Percentiles rank a stretch among this genome's conserved stretches.
These are phyloP conservation scores for Emydocephalus ijimae DNA, from an alignment of 2,113 vertebrate genomes.

Conservation along the genomic window DNA sequence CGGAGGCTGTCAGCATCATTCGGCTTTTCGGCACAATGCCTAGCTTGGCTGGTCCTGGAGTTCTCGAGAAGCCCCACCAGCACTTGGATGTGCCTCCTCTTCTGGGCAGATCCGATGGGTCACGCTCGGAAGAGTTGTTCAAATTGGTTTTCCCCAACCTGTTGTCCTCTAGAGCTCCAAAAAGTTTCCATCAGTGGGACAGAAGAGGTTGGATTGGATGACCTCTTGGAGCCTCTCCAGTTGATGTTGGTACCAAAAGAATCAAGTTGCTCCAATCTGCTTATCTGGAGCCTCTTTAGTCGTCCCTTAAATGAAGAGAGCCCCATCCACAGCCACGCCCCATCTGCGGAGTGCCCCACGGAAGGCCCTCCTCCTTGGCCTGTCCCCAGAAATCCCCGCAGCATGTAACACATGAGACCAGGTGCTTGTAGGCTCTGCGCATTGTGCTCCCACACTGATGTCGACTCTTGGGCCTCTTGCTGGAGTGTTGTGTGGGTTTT, in stretches of 20 bases:
- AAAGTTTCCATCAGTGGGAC: neutral
- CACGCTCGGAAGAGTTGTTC: neutral
- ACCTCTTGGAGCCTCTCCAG: neutral
- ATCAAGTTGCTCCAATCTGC: neutral
- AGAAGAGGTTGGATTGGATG: neutral
- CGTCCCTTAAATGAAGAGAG: neutral
- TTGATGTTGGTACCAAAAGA: neutral
- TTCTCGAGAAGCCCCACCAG: no score
- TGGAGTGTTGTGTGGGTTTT: neutral
- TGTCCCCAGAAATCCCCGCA: neutral
- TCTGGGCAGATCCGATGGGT: neutral
- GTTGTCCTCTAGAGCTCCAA: neutral
- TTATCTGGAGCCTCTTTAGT: neutral
- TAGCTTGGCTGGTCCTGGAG: neutral
- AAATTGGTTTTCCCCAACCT: neutral
- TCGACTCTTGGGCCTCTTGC: neutral
- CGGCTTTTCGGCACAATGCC: accelerated
- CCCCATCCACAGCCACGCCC: neutral
- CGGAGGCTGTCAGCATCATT: neutral
- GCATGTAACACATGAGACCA: neutral
- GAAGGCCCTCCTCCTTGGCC: neutral
- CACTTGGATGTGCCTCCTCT: neutral
- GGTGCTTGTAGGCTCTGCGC: neutral
- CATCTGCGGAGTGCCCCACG: neutral
- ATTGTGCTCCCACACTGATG: neutral